A percentile compares a stretch with the other conserved stretches of the same genome.
These are phyloP conservation scores for Caenorhabditis japonica DNA, from an alignment of 2,888 invertebrate species.

Conservation along the genomic window DNA sequence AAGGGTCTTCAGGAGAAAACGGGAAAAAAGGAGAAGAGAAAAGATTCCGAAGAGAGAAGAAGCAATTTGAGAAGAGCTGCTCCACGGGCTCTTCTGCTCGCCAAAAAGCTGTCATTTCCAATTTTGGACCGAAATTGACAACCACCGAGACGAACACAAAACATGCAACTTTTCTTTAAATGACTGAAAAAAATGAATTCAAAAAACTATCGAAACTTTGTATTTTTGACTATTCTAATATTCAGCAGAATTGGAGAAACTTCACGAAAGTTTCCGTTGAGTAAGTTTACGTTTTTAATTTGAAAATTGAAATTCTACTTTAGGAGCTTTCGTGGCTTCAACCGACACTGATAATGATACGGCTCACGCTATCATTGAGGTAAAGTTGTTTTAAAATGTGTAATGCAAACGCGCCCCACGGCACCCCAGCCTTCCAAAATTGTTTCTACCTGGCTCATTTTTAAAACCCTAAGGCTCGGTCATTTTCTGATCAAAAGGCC, in stretches of 20 bases:
- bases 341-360: slow-evolving; percentile 56
- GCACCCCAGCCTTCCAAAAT: too few species aligned
- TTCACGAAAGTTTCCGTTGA: slow-evolving; percentile 42
- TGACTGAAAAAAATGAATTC: slow-evolving; percentile 7
- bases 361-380: slow-evolving; percentile 53
- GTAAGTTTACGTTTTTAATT: slow-evolving; percentile 16
- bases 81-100: too few species aligned
- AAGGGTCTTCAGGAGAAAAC: background rate
- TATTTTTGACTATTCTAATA: slow-evolving; percentile 13
- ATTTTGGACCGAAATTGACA: slow-evolving; percentile 23
- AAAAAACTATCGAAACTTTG: slow-evolving; percentile 3
- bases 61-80: slow-evolving; percentile 38
- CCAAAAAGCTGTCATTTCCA: slow-evolving; percentile 46
- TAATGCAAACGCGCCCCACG: too few species aligned
- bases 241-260: slow-evolving; percentile 25
- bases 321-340: slow-evolving; percentile 60
- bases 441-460: too few species aligned
- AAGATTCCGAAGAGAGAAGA: slow-evolving; percentile 24
- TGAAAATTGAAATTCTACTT: slow-evolving; percentile 3
- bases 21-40: background rate
- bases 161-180: slow-evolving; percentile 3
- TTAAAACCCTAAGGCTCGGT: too few species aligned
- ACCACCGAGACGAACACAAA: background rate
- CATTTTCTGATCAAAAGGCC: too few species aligned
- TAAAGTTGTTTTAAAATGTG: slow-evolving; percentile 6